phyloP scores from a whole-genome alignment of 2,888 invertebrate genomes.

The Germaria angustata region DNA sequence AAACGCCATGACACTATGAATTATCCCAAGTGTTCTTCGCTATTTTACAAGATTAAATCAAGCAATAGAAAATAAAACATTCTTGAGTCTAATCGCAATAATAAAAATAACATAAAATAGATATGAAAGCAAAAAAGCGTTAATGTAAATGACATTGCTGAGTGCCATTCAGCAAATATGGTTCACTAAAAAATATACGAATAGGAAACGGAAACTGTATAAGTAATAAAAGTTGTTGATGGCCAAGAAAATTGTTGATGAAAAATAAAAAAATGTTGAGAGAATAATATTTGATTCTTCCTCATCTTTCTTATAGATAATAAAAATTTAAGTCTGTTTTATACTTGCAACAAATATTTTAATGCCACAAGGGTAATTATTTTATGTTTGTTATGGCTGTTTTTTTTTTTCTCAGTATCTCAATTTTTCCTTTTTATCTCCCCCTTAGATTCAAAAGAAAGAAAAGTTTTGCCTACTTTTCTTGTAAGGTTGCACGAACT shows the following conservation, averaged over 20 bases:
- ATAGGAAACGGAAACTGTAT: background rate
- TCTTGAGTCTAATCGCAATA: slow-evolving; percentile 11
- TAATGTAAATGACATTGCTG: slow-evolving; percentile 37
- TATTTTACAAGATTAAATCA: background rate
- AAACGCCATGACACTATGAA: background rate
- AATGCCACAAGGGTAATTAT: slow-evolving; percentile 46
- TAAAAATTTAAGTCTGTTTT: slow-evolving; percentile 37
- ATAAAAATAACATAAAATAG: slow-evolving; percentile 1
- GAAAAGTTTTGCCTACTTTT: slow-evolving; percentile 5
- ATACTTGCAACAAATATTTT: slow-evolving; percentile 12
- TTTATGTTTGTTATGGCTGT: slow-evolving; percentile 47
- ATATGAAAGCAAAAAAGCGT: slow-evolving; percentile 33
- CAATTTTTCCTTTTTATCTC: background rate
- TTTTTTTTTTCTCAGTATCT: slow-evolving; percentile 9
- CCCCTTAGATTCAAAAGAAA: too few relatives aligned
- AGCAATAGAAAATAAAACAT: slow-evolving; percentile 43
- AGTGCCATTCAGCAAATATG: background rate
- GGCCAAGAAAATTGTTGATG: slow-evolving; percentile 1
- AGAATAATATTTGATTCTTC: background rate
- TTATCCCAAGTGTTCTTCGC: too few relatives aligned
- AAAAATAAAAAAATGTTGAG: background rate
- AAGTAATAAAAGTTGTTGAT: background rate
- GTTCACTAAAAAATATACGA: too few relatives aligned
- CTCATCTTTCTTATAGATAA: slow-evolving; percentile 5
- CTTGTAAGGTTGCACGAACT: slow-evolving; percentile 46